Percentiles rank a stretch among this genome's conserved stretches.
phyloP scores from a whole-genome alignment of 2,888 invertebrate genomes.

The Orthosia gracilis region DNA sequence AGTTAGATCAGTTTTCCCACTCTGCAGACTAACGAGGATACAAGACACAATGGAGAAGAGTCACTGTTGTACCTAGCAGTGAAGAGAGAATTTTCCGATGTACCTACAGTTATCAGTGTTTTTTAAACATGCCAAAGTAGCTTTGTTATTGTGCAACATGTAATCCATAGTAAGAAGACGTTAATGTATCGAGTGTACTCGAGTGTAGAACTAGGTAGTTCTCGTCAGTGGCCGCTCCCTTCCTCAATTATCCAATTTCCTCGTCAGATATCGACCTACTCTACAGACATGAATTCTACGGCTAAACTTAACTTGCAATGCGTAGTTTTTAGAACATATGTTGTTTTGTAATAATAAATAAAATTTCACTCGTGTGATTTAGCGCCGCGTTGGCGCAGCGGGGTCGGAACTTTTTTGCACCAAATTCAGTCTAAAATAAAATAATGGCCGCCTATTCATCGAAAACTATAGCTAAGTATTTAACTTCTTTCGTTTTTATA shows the following conservation, averaged over 20 bases:
- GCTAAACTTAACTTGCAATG: conserved; percentile 34
- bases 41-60: not conserved
- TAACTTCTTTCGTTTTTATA: not conserved
- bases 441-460: not conserved
- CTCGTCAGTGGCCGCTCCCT: conserved; percentile 80
- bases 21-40: not conserved
- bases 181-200: conserved; percentile 36
- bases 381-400: not conserved
- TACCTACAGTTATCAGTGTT: not conserved
- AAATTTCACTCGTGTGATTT: not conserved
- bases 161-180: conserved; percentile 40
- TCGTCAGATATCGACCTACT: conserved; percentile 82
- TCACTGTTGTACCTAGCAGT: not conserved
- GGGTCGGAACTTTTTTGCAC: conserved; percentile 3
- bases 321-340: conserved; percentile 41
- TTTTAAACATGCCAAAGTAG: not conserved
- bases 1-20: not conserved
- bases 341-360: conserved; percentile 16
- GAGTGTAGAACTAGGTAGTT: conserved; percentile 24
- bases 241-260: conserved; percentile 89
- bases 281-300: conserved; percentile 62
- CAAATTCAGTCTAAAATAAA: not conserved
- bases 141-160: conserved; percentile 43
- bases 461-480: not conserved
- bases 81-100: not conserved